phyloP scores from a whole-genome alignment of 2,888 invertebrate genomes.

The Cheilosia urbana region DNA sequence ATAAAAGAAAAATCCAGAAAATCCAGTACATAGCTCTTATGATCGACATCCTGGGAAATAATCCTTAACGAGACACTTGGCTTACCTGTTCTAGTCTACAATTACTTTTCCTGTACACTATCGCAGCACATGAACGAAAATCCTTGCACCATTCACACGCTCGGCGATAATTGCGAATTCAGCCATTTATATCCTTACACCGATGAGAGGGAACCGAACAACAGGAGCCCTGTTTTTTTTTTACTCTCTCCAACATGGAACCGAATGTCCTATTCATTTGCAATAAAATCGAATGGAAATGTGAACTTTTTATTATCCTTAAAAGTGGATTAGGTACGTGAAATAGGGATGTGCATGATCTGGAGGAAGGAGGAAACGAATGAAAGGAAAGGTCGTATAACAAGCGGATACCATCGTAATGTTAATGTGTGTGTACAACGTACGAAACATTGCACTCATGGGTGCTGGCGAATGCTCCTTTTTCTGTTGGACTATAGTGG shows the following conservation, averaged over 20 bases:
- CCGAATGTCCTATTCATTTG: conserved; percentile 72
- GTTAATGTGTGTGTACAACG: conserved; percentile 27
- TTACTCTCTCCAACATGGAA: conserved; percentile 1
- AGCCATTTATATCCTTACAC: conserved; percentile 57
- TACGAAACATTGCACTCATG: conserved; percentile 51
- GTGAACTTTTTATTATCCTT: conserved; percentile 66
- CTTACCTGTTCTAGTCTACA: conserved; percentile 34
- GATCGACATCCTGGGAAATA: conserved; percentile 69
- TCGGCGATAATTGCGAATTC: conserved; percentile 67
- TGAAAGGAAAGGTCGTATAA: conserved; percentile 38
- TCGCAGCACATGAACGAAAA: conserved; percentile 3
- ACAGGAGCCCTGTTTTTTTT: neutral
- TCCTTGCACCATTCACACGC: conserved; percentile 42
- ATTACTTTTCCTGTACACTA: conserved; percentile 33
- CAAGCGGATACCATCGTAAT: conserved; percentile 44
- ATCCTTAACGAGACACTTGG: conserved; percentile 58
- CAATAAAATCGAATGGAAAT: conserved; percentile 74
- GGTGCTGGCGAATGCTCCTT: conserved; percentile 36
- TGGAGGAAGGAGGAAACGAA: neutral
- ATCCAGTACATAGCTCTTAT: conserved; percentile 27
- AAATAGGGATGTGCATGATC: conserved; percentile 40
- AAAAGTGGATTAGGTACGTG: conserved; percentile 70
- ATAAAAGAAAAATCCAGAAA: no score
- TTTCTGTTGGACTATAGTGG: conserved; percentile 1
- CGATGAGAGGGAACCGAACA: neutral